Evolutionary conservation across 2,888 invertebrate genomes (phyloP).

Genomic region (Sussaba pulchella): DNA sequence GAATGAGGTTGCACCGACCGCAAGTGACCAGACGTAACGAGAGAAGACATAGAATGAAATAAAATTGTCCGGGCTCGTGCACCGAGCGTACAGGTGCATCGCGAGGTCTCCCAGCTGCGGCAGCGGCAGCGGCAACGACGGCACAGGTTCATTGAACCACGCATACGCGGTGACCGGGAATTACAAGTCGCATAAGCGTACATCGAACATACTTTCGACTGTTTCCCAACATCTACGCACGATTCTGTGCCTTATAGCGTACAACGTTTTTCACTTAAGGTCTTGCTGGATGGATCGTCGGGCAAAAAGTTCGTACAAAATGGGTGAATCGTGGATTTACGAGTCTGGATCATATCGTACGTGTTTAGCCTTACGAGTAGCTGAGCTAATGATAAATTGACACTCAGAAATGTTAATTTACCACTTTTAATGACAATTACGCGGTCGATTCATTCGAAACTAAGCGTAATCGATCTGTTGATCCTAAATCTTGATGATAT

Average conservation of each 20-base stretch:
- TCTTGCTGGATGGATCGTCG: no score
- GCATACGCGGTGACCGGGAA: constrained; percentile 26
- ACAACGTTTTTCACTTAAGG: constrained; percentile 44
- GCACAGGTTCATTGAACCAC: constrained; percentile 64
- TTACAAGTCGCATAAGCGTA: constrained; percentile 27
- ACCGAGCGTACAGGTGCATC: constrained; percentile 50
- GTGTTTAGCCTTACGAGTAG: no score
- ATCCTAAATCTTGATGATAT: no score
- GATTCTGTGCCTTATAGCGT: constrained; percentile 16
- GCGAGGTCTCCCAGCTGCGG: constrained; percentile 36
- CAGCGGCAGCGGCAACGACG: constrained; percentile 29
- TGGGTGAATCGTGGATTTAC: no score
- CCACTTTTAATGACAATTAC: no score
- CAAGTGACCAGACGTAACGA: constrained; percentile 57
- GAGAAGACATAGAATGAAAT: constrained; percentile 55
- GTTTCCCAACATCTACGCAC: constrained; percentile 1
- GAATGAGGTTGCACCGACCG: constrained; percentile 15
- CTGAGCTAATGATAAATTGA: no score
- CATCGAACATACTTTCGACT: constrained; percentile 55
- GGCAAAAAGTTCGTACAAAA: no score
- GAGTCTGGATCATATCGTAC: no score
- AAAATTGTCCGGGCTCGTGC: constrained; percentile 41
- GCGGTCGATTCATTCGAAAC: no score
- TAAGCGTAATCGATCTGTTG: no score
- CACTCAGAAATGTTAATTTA: no score